phyloP scores from a whole-genome alignment of 2,888 invertebrate genomes.

The Andrena fulva region DNA sequence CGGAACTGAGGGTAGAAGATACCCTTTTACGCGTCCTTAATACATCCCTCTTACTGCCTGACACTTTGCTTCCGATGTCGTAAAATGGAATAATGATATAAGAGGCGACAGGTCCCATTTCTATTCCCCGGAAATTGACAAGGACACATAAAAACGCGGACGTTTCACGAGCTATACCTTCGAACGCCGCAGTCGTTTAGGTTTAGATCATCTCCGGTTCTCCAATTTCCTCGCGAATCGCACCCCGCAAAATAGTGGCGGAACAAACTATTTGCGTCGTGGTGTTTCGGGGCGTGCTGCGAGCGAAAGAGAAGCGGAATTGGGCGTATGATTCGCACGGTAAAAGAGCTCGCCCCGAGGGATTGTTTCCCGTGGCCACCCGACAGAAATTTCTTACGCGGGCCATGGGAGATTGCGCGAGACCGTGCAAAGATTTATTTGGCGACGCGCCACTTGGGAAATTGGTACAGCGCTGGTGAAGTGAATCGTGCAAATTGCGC shows the following conservation, averaged over 20 bases:
- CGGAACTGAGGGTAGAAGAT: not conserved
- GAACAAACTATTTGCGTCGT: not conserved
- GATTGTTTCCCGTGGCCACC: slow-evolving; percentile 16
- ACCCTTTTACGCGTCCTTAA: not conserved
- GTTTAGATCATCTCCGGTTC: no score
- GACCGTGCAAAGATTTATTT: slow-evolving; percentile 57
- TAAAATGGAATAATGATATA: slow-evolving; percentile 5
- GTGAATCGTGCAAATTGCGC: slow-evolving; percentile 1
- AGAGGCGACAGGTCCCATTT: not conserved
- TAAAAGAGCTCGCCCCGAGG: not conserved
- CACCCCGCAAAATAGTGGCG: not conserved
- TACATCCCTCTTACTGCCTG: not conserved
- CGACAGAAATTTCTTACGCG: slow-evolving; percentile 22
- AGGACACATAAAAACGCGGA: not conserved
- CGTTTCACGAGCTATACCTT: no score
- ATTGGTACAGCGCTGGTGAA: slow-evolving; percentile 55
- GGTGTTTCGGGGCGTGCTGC: not conserved
- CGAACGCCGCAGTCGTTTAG: no score
- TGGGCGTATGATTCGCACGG: not conserved
- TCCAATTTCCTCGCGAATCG: not conserved
- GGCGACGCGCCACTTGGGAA: slow-evolving; percentile 60
- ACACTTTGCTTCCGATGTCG: not conserved
- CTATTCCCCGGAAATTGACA: not conserved
- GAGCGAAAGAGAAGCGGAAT: not conserved
- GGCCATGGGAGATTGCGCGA: slow-evolving; percentile 14